These are phyloP conservation scores for Trichosurus vulpecula DNA, from an alignment of 2,797 vertebrate species.

Conservation along the genomic window DNA sequence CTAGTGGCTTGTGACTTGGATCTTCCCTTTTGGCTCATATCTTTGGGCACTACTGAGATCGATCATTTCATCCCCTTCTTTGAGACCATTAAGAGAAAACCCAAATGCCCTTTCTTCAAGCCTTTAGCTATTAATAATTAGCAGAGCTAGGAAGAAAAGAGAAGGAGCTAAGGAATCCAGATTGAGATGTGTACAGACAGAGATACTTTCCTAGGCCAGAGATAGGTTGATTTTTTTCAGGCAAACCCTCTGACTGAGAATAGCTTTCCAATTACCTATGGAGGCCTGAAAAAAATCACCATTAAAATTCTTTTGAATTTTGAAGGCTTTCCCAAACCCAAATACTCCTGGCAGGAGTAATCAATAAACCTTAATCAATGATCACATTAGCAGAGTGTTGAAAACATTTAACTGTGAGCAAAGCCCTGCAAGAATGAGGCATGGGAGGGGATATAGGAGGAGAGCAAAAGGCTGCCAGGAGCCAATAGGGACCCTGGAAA, in stretches of 20 bases:
- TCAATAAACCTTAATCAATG: background rate
- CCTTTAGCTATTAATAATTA: background rate
- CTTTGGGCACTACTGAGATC: background rate
- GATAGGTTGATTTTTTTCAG: background rate
- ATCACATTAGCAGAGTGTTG: background rate
- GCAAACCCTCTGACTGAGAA: background rate
- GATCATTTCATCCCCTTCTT: background rate
- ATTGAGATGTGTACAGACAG: background rate
- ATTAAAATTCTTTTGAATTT: background rate
- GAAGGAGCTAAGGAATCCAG: background rate
- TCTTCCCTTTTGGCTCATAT: background rate
- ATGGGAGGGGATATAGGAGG: background rate
- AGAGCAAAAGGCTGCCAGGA: background rate
- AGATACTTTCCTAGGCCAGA: background rate
- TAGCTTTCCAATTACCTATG: background rate
- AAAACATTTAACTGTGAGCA: background rate
- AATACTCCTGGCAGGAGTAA: background rate
- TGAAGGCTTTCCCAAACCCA: background rate
- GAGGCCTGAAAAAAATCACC: background rate
- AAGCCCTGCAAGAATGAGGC: background rate
- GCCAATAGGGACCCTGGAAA: background rate
- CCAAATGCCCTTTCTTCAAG: slow-evolving; percentile 13
- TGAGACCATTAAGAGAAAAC: slow-evolving; percentile 40
- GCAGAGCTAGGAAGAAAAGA: background rate
- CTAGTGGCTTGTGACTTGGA: background rate